A percentile compares a stretch with the other conserved stretches of the same genome.
phyloP scores from a whole-genome alignment of 2,888 invertebrate species.

The Eupithecia subfuscata region DNA sequence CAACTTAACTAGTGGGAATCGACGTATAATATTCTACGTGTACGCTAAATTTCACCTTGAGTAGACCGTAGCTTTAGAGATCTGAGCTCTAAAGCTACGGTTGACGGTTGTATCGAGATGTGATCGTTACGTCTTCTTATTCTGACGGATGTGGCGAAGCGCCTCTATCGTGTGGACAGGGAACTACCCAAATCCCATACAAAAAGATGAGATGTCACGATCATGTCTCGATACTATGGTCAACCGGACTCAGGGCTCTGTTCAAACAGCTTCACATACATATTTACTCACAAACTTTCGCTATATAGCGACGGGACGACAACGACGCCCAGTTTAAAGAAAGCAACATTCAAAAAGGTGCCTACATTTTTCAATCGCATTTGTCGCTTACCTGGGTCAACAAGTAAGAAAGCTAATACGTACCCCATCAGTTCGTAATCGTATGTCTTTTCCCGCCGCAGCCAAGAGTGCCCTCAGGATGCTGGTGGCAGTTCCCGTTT shows the following conservation, averaged over 20 bases:
- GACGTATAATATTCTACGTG: not conserved
- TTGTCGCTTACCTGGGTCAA: not conserved
- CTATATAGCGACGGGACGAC: not conserved
- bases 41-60: not conserved
- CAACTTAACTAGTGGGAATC: too few relatives aligned
- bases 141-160: not conserved
- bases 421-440: slow-evolving; percentile 94
- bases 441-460: slow-evolving; percentile 95
- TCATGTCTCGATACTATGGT: not conserved
- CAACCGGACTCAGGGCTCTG: not conserved
- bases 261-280: not conserved
- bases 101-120: not conserved
- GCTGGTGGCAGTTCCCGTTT: slow-evolving; percentile 95
- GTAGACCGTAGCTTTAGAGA: not conserved
- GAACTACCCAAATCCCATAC: not conserved
- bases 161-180: not conserved
- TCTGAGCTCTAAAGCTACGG: not conserved
- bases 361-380: not conserved
- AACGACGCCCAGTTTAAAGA: not conserved
- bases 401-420: slow-evolving; percentile 62
- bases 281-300: not conserved
- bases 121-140: not conserved
- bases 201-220: not conserved
- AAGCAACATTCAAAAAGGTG: not conserved
- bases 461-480: slow-evolving; percentile 94